Evolutionary conservation across 2,113 vertebrate species (phyloP).

Genomic region (Sminthopsis crassicaudata): DNA sequence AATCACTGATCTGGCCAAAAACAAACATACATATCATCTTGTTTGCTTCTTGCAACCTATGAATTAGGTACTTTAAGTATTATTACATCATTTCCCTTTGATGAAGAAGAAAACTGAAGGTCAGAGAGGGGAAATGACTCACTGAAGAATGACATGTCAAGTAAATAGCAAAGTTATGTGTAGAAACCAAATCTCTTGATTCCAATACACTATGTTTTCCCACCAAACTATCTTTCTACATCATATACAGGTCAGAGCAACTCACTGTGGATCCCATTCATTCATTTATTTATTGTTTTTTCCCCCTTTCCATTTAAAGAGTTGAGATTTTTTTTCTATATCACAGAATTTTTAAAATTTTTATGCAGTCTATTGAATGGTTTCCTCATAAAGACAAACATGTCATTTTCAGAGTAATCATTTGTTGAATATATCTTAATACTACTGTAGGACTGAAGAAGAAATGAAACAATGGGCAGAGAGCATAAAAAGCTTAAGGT

Average conservation of each 20-base stretch:
- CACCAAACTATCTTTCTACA: background rate
- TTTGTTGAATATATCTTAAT: slow-evolving; percentile 34
- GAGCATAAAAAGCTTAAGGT: background rate
- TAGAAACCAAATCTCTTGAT: background rate
- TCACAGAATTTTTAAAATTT: slow-evolving; percentile 17
- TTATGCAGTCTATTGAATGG: background rate
- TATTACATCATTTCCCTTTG: background rate
- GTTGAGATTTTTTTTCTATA: background rate
- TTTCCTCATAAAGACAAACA: slow-evolving; percentile 20
- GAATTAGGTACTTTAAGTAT: background rate
- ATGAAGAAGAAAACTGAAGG: background rate
- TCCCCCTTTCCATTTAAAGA: slow-evolving; percentile 33
- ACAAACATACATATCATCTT: background rate
- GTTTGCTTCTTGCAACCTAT: background rate
- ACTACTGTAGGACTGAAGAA: background rate
- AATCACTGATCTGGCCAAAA: background rate
- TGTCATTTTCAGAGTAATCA: slow-evolving; percentile 43
- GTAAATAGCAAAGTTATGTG: background rate
- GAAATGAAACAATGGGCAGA: slow-evolving; percentile 22
- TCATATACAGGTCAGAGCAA: background rate
- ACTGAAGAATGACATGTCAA: background rate
- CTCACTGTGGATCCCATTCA: background rate
- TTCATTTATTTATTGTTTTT: background rate
- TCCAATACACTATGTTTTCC: background rate
- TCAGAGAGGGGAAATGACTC: background rate